A percentile compares a stretch with the other conserved stretches of the same genome.
Evolutionary conservation across 2,888 invertebrate species (phyloP).

Genomic region (Pachycephus smyrnensis): DNA sequence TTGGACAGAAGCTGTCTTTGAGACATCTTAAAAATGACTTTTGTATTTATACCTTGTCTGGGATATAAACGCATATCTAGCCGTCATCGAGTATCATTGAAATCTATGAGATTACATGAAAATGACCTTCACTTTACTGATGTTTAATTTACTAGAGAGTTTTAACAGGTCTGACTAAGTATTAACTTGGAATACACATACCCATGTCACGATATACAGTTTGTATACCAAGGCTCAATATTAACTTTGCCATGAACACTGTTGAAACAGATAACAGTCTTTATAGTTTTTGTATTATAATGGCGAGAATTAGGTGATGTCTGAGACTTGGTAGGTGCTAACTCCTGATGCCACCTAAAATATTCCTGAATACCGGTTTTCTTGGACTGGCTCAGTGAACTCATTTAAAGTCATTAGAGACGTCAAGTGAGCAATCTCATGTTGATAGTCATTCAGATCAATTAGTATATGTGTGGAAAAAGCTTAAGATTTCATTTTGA

Average conservation of each 20-base stretch:
- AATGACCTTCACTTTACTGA: not conserved
- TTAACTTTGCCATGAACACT: constrained; percentile 6
- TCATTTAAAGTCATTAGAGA: not conserved
- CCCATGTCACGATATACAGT: not conserved
- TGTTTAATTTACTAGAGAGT: not conserved
- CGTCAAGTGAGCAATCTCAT: not conserved
- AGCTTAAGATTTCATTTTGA: not conserved
- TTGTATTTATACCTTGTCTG: not conserved
- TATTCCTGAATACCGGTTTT: not conserved
- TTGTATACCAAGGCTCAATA: not conserved
- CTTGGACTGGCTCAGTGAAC: not conserved
- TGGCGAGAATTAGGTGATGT: constrained; percentile 1
- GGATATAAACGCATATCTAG: not conserved
- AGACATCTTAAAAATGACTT: not conserved
- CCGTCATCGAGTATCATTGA: not conserved
- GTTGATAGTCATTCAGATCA: not conserved
- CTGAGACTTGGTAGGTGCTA: not conserved
- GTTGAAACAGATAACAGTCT: constrained; percentile 14
- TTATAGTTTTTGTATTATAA: constrained; percentile 7
- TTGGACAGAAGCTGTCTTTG: too few relatives aligned
- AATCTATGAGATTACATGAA: not conserved
- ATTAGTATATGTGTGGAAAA: not conserved
- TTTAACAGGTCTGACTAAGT: not conserved
- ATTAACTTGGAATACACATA: not conserved
- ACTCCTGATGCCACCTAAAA: not conserved